Conservation (phyloP, 1,140 invertebrate genomes). For the Olivierus martensii region DNA sequence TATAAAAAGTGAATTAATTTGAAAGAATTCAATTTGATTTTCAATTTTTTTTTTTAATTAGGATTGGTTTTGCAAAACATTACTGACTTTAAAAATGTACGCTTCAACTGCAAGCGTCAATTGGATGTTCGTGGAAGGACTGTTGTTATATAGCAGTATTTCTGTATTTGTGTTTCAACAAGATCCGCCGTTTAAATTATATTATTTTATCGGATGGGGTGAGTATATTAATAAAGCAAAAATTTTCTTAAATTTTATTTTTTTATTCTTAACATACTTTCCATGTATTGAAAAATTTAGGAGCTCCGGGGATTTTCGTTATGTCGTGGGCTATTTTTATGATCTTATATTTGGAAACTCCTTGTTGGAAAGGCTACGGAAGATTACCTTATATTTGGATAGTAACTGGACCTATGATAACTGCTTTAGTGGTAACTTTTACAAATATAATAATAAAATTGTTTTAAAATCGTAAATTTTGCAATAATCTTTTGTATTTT, state of each 20-base stretch:
- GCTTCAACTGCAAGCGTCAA: conserved; percentile 37
- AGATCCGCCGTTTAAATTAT: conserved; percentile 35
- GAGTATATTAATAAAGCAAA: conserved; percentile 16
- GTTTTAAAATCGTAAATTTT: background rate
- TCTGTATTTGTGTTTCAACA: conserved; percentile 38
- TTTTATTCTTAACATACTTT: too few species aligned
- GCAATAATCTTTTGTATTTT: background rate
- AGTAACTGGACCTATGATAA: conserved; percentile 33
- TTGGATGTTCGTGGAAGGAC: conserved; percentile 45
- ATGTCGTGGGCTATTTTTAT: conserved; percentile 30
- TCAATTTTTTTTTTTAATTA: conserved; percentile 16
- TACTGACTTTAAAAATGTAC: conserved; percentile 35
- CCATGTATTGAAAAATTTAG: conserved; percentile 15
- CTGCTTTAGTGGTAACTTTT: conserved; percentile 25
- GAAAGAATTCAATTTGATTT: too few species aligned
- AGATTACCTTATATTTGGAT: conserved; percentile 31
- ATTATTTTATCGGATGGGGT: conserved; percentile 41
- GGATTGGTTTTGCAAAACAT: conserved; percentile 36
- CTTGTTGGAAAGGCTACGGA: conserved; percentile 34
- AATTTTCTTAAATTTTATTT: too few species aligned
- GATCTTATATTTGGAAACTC: conserved; percentile 16
- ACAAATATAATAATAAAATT: background rate
- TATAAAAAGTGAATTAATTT: background rate
- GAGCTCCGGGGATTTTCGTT: conserved; percentile 31
- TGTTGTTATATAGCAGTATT: conserved; percentile 35